These are phyloP conservation scores for Dysmachus trigonus DNA, from an alignment of 2,888 invertebrate genomes.

Conservation along the genomic window DNA sequence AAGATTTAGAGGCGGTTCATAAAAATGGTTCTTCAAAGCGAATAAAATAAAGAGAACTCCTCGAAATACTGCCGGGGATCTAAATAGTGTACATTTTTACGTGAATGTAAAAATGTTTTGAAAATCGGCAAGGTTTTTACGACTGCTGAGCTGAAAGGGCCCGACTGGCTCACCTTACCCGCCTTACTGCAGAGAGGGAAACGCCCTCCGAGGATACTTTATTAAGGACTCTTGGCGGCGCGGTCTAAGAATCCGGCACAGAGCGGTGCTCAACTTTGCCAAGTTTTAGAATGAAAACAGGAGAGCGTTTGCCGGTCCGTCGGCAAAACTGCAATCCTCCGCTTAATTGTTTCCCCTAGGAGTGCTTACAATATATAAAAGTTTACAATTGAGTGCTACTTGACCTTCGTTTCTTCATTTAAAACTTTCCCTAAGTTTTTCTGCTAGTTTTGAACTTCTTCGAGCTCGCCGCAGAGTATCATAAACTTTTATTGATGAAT, in stretches of 20 bases:
- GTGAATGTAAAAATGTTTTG: background rate
- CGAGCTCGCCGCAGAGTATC: conserved; percentile 33
- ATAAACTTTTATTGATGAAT: conserved; percentile 37
- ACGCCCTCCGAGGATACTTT: background rate
- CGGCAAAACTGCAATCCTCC: background rate
- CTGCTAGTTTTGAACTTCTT: conserved; percentile 30
- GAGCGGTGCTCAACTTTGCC: background rate
- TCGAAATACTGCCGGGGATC: background rate
- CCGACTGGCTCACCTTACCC: background rate
- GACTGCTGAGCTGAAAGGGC: background rate
- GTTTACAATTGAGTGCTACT: conserved; percentile 41
- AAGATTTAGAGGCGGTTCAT: background rate
- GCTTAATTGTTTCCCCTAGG: conserved; percentile 11
- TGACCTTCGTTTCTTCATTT: conserved; percentile 40
- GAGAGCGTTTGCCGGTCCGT: background rate
- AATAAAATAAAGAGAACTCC: background rate
- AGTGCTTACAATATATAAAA: conserved; percentile 32
- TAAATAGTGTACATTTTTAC: background rate
- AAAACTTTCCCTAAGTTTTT: conserved; percentile 25
- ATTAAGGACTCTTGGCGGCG: background rate
- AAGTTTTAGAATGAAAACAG: background rate
- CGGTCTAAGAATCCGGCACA: background rate
- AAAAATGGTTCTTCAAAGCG: background rate
- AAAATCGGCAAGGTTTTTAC: background rate
- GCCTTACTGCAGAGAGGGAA: background rate